phyloP scores from a whole-genome alignment of 2,888 invertebrate species.

The Lamellibrachia satsuma region DNA sequence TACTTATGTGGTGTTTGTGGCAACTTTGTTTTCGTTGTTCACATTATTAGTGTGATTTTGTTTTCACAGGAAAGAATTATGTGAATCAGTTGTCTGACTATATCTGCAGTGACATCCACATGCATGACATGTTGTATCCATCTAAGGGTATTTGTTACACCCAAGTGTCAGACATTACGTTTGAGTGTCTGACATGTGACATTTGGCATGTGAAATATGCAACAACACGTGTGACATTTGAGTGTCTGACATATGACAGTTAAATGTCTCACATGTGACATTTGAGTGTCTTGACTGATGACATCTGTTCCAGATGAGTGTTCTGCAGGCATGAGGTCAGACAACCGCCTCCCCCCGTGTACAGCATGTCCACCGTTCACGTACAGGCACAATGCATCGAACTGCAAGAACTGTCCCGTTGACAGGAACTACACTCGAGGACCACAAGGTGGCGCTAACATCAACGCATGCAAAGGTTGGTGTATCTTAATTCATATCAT shows the following conservation, averaged over 20 bases:
- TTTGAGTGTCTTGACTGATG: background rate
- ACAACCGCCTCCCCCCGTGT: slow-evolving; percentile 91
- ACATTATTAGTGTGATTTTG: background rate
- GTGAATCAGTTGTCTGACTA: background rate
- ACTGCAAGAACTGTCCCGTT: background rate
- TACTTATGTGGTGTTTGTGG: too few species aligned
- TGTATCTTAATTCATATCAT: background rate
- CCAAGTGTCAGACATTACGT: background rate
- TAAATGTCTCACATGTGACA: background rate
- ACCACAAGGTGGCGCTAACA: slow-evolving; percentile 1
- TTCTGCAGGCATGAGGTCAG: slow-evolving; percentile 42
- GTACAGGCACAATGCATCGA: background rate
- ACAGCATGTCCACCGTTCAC: slow-evolving; percentile 75
- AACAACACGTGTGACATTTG: background rate
- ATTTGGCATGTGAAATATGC: background rate
- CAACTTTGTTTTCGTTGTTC: background rate
- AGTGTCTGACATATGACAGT: background rate
- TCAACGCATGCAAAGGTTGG: background rate
- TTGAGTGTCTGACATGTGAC: background rate
- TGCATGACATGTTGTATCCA: background rate
- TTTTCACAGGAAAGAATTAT: background rate
- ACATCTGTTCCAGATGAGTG: slow-evolving; percentile 42
- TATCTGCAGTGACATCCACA: too few species aligned
- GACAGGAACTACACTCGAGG: background rate
- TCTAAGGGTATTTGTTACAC: background rate